Evolutionary conservation across 1,140 invertebrate species (phyloP).

Genomic region (Drosophila quadrilineata): DNA sequence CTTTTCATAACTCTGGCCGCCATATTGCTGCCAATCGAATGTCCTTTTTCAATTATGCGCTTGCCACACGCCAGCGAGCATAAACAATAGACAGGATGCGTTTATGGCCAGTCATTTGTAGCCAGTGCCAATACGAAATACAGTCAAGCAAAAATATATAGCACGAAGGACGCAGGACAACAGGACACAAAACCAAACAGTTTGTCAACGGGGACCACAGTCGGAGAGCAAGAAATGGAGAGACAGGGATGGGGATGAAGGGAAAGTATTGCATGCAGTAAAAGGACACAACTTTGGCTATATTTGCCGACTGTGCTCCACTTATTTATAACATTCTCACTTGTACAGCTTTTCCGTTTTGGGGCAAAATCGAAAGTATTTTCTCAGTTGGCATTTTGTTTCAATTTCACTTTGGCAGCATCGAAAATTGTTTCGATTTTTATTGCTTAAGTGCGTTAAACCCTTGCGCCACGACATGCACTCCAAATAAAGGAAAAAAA

Average conservation of each 20-base stretch:
- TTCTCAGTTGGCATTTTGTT: conserved; percentile 63
- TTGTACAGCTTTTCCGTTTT: conserved; percentile 45
- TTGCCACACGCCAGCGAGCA: conserved; percentile 69
- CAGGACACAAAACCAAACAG: conserved; percentile 52
- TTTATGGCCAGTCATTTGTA: conserved; percentile 76
- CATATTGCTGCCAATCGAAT: conserved; percentile 65
- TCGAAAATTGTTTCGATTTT: conserved; percentile 79
- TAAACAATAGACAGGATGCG: conserved; percentile 79
- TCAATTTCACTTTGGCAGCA: conserved; percentile 77
- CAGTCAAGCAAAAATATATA: neutral
- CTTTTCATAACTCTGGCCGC: conserved; percentile 40
- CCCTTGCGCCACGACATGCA: conserved; percentile 68
- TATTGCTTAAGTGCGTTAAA: conserved; percentile 80
- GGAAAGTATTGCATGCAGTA: conserved; percentile 58
- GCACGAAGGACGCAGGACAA: neutral
- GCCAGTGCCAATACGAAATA: conserved; percentile 50
- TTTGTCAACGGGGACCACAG: conserved; percentile 55
- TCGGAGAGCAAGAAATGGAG: neutral
- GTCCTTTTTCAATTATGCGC: conserved; percentile 78
- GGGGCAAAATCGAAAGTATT: conserved; percentile 60
- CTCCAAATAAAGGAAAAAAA: conserved; percentile 2
- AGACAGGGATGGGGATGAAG: neutral
- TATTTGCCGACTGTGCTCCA: conserved; percentile 45
- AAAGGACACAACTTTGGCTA: conserved; percentile 45
- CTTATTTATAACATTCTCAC: conserved; percentile 76